Evolutionary conservation across 2,113 vertebrate genomes (phyloP).

Genomic region (Scomber japonicus): DNA sequence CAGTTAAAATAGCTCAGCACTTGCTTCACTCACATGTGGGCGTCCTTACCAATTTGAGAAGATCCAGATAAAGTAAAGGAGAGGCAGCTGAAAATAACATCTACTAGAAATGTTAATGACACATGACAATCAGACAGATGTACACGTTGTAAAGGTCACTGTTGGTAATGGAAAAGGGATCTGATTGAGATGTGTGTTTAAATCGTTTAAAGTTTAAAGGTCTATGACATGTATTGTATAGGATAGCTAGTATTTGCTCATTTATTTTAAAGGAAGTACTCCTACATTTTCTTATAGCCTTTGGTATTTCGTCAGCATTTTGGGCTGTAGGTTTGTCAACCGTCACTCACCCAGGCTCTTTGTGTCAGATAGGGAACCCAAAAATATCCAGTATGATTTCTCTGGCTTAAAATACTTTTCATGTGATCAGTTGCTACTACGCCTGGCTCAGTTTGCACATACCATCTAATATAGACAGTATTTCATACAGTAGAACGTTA

Average conservation of each 20-base stretch:
- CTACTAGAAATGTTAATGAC: constrained; percentile 16
- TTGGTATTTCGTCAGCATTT: neutral
- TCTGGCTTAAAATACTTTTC: constrained; percentile 54
- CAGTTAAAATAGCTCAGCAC: constrained; percentile 64
- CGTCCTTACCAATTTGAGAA: constrained; percentile 6
- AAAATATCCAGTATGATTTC: constrained; percentile 56
- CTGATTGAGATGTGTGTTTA: neutral
- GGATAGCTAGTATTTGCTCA: neutral
- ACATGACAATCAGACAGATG: constrained; percentile 4
- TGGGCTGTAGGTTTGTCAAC: neutral
- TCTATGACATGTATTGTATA: neutral
- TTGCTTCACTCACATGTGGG: constrained; percentile 52
- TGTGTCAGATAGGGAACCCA: constrained; percentile 26
- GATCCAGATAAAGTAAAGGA: constrained; percentile 39
- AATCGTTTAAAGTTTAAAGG: constrained; percentile 1
- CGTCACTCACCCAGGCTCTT: constrained; percentile 8
- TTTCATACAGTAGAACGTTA: neutral
- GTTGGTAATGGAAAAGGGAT: neutral
- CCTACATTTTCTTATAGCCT: neutral
- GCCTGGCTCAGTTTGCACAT: neutral
- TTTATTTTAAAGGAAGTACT: neutral
- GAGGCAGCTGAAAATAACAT: constrained; percentile 37
- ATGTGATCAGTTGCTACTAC: constrained; percentile 34
- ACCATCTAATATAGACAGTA: neutral
- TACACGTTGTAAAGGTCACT: neutral